Conservation (phyloP, 2,113 vertebrate species). For the cattle (Bos taurus) region ARS-UCD2.0 NC_037334.1:10044001-10044500, state of each 20-base stretch:
- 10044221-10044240: background rate
- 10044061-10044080: background rate
- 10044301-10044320: slow-evolving; percentile 1
- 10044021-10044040: slow-evolving; percentile 44
- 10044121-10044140: background rate
- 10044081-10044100: background rate
- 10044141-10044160: background rate
- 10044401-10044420: background rate
- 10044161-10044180: background rate
- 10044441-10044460: background rate
- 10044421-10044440: background rate
- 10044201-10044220: background rate
- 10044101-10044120: background rate
- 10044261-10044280: background rate
- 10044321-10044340: background rate
- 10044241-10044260: background rate
- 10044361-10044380: slow-evolving; percentile 12
- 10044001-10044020: background rate
- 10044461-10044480: background rate
- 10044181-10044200: background rate
- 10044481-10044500: background rate
- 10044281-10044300: slow-evolving; percentile 4
- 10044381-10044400: background rate
- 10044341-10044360: background rate
- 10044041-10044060: background rate